Evolutionary conservation across 2,113 vertebrate genomes (phyloP).

Genomic region (Setophaga kirtlandii): DNA sequence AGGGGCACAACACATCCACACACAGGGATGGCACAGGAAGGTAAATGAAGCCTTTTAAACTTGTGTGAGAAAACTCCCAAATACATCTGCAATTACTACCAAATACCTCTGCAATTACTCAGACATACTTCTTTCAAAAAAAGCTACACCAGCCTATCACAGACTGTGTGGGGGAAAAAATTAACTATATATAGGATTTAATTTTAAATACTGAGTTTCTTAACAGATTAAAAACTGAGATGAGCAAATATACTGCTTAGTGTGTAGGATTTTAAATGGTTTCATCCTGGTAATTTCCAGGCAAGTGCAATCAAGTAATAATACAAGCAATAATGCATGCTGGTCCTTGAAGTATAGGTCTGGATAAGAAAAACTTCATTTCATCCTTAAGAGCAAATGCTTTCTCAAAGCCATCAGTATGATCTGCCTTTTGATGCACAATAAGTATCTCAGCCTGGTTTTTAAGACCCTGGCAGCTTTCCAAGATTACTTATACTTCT

Average conservation of each 20-base stretch:
- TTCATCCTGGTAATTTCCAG: not conserved
- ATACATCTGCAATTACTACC: not conserved
- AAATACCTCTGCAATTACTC: not conserved
- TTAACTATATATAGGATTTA: not conserved
- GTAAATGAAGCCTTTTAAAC: not conserved
- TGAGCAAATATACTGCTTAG: not conserved
- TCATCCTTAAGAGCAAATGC: not conserved
- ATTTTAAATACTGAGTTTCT: not conserved
- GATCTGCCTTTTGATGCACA: not conserved
- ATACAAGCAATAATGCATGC: not conserved
- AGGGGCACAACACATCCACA: not conserved
- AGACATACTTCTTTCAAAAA: not conserved
- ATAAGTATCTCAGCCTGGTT: not conserved
- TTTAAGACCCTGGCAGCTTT: not conserved
- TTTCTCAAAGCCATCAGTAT: slow-evolving; percentile 1
- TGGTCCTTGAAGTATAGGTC: not conserved
- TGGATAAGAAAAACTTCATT: not conserved
- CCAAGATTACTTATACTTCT: not conserved
- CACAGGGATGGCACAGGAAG: not conserved
- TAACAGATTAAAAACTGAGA: not conserved
- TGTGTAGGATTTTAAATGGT: not conserved
- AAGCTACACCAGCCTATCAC: not conserved
- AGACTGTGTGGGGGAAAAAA: not conserved
- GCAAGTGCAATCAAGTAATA: not conserved
- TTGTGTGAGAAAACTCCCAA: not conserved